phyloP scores from a whole-genome alignment of 2,113 vertebrate species.

The Megaptera novaeangliae region DNA sequence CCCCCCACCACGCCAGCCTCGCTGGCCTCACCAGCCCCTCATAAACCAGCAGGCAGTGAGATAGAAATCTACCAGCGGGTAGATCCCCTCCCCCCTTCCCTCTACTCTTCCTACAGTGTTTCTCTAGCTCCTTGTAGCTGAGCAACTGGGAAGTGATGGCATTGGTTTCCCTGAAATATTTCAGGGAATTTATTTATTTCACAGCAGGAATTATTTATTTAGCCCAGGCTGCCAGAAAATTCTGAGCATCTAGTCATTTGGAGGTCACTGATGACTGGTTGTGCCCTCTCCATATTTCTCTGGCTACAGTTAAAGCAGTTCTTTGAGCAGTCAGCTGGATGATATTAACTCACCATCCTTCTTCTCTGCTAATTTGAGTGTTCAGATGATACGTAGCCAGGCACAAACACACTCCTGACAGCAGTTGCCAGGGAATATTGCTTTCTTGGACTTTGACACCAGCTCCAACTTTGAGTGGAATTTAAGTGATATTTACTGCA shows the following conservation, averaged over 20 bases:
- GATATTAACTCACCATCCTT: conserved; percentile 3
- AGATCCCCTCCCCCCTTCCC: not conserved
- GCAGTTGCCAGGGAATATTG: conserved; percentile 48
- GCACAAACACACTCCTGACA: not conserved
- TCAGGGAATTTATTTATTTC: not conserved
- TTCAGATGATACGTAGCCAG: conserved; percentile 20
- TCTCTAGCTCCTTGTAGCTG: not conserved
- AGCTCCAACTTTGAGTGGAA: conserved; percentile 62
- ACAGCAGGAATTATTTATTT: conserved; percentile 26
- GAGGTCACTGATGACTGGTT: conserved; percentile 15
- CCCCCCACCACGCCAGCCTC: not conserved
- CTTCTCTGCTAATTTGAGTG: conserved; percentile 47
- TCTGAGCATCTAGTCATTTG: not conserved
- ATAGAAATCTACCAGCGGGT: not conserved
- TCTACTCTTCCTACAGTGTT: not conserved
- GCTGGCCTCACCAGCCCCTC: not conserved
- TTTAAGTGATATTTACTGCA: conserved; percentile 68
- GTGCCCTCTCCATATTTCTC: conserved; percentile 34
- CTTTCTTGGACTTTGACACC: conserved; percentile 67
- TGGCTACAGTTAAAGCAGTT: not conserved
- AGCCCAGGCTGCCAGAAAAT: conserved; percentile 27
- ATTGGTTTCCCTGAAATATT: conserved; percentile 3
- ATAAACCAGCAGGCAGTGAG: rapidly evolving
- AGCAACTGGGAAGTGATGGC: not conserved
- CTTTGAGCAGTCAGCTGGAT: conserved; percentile 11